These are phyloP conservation scores for Drosophila atripex DNA, from an alignment of 2,888 invertebrate genomes.

Conservation along the genomic window DNA sequence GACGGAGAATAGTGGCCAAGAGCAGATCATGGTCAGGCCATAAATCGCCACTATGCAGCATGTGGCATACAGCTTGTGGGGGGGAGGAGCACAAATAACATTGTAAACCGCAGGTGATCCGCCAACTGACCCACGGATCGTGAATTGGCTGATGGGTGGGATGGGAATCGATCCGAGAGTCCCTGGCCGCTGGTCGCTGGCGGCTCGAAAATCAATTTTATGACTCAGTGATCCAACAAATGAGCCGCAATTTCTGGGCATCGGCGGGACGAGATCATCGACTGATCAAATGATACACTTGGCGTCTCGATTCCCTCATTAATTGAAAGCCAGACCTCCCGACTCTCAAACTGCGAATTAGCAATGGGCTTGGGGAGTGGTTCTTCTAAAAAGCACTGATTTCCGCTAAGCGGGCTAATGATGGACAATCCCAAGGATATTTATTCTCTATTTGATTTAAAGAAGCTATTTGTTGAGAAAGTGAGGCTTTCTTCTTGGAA, in stretches of 20 bases:
- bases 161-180: constrained; percentile 14
- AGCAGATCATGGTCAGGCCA: constrained; percentile 32
- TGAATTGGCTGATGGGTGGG: constrained; percentile 5
- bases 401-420: constrained; percentile 12
- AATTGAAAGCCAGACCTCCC: constrained; percentile 5
- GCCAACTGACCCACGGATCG: constrained; percentile 19
- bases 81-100: constrained; percentile 26
- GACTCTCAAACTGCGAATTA: constrained; percentile 4
- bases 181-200: too few relatives aligned
- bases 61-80: not conserved
- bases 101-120: constrained; percentile 29
- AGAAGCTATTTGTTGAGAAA: not conserved
- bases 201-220: constrained; percentile 32
- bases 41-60: constrained; percentile 9
- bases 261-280: constrained; percentile 7
- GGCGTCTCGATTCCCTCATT: constrained; percentile 24
- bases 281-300: constrained; percentile 29
- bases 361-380: constrained; percentile 11
- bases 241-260: constrained; percentile 28
- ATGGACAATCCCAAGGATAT: not conserved
- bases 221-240: constrained; percentile 30
- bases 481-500: too few relatives aligned
- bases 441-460: not conserved
- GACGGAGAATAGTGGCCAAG: constrained; percentile 15
- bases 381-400: constrained; percentile 7